phyloP scores from a whole-genome alignment of 2,888 invertebrate species.

The Epistrophe eligans region DNA sequence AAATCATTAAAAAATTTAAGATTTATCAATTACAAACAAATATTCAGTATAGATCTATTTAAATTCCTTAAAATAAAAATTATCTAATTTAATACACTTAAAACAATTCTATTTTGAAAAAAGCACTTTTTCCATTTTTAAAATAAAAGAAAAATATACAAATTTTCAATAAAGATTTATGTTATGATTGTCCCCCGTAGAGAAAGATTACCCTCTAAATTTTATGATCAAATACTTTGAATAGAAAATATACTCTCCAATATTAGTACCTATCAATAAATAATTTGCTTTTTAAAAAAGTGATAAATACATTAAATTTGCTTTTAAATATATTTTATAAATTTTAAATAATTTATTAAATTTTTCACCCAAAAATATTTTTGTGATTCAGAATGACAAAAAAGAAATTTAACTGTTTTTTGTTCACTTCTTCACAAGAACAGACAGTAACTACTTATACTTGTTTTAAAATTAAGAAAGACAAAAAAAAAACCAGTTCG shows the following conservation, averaged over 20 bases:
- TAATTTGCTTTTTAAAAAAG: no score
- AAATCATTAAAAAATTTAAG: not conserved
- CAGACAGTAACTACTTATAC: slow-evolving; percentile 1
- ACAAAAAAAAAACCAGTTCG: slow-evolving; percentile 1
- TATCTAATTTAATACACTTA: not conserved
- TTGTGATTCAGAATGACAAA: slow-evolving; percentile 15
- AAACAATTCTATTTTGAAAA: not conserved
- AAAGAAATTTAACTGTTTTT: slow-evolving; percentile 27
- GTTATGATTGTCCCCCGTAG: not conserved
- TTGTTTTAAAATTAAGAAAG: not conserved
- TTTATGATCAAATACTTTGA: not conserved
- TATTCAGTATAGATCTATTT: not conserved
- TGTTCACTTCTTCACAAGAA: not conserved
- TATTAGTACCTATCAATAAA: no score
- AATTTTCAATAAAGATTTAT: not conserved
- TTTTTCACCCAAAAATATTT: not conserved
- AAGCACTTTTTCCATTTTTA: no score
- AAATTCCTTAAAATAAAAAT: not conserved
- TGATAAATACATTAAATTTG: not conserved
- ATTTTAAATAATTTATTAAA: not conserved
- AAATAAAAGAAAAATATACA: not conserved
- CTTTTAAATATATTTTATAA: not conserved
- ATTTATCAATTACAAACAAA: not conserved
- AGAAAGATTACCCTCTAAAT: not conserved
- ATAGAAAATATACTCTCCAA: no score